Conservation (phyloP, 2,113 vertebrate species). For the Embiotoca jacksoni region DNA sequence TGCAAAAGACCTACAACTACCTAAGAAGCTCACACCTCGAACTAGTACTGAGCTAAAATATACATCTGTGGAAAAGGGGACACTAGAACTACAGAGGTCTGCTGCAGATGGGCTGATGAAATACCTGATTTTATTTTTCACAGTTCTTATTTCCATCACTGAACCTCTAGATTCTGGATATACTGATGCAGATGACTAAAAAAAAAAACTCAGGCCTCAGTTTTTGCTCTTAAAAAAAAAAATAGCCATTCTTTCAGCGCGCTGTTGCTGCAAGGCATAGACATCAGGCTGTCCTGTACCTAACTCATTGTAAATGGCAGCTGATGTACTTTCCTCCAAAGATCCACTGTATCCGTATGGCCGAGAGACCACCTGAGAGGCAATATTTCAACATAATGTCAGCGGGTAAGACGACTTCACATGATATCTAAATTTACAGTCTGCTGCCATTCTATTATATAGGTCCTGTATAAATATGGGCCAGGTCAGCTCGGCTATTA, state of each 20-base stretch:
- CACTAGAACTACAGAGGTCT: not conserved
- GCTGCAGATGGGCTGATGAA: not conserved
- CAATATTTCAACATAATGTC: constrained; percentile 77
- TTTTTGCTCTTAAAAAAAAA: constrained; percentile 11
- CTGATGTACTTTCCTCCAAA: constrained; percentile 49
- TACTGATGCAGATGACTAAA: constrained; percentile 1
- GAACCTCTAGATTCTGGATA: constrained; percentile 7
- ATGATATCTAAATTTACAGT: constrained; percentile 75
- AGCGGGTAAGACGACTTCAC: constrained; percentile 72
- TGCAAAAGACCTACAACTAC: constrained; percentile 45
- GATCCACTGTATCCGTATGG: constrained; percentile 57
- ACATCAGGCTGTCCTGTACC: constrained; percentile 36
- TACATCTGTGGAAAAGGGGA: constrained; percentile 5
- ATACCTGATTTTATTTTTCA: not conserved
- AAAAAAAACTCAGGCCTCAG: constrained; percentile 19
- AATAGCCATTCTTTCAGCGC: constrained; percentile 6
- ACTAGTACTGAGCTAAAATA: constrained; percentile 2
- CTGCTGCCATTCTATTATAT: constrained; percentile 59
- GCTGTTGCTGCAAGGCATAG: constrained; percentile 45
- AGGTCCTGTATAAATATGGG: constrained; percentile 62
- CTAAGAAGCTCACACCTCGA: constrained; percentile 16
- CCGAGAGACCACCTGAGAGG: constrained; percentile 76
- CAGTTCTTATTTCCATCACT: not conserved
- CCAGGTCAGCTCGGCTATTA: constrained; percentile 59
- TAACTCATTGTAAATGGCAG: constrained; percentile 68